These are phyloP conservation scores for Teleiodes luculella DNA, from an alignment of 2,888 invertebrate species.

Conservation along the genomic window DNA sequence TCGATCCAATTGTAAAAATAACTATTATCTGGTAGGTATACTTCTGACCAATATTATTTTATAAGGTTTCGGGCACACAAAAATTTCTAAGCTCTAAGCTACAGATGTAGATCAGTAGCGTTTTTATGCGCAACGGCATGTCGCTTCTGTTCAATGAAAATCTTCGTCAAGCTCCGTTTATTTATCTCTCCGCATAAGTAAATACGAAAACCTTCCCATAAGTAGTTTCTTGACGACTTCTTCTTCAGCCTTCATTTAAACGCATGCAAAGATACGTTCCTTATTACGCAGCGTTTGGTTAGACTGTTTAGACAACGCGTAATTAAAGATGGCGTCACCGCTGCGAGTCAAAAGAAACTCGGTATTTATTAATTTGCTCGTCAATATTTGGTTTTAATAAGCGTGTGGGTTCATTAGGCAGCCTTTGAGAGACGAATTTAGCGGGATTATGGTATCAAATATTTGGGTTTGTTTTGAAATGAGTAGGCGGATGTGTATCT, in stretches of 20 bases:
- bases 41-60: too few relatives aligned
- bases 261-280: constrained; percentile 68
- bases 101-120: too few relatives aligned
- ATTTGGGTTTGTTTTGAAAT: constrained; percentile 3
- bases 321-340: constrained; percentile 63
- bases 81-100: too few relatives aligned
- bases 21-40: too few relatives aligned
- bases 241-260: constrained; percentile 70
- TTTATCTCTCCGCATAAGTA: constrained; percentile 50
- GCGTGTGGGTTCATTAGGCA: constrained; percentile 40
- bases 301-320: constrained; percentile 58
- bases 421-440: constrained; percentile 25
- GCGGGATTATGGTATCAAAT: constrained; percentile 10
- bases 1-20: too few relatives aligned
- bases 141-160: constrained; percentile 11
- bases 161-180: constrained; percentile 39
- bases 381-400: constrained; percentile 74
- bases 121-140: too few relatives aligned
- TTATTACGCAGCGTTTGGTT: constrained; percentile 58
- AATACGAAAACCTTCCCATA: constrained; percentile 53
- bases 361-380: constrained; percentile 70
- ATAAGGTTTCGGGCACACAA: too few relatives aligned
- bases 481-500: neutral
- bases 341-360: constrained; percentile 67
- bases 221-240: constrained; percentile 64